Evolutionary conservation across 2,888 invertebrate species (phyloP), one percentile per base, ranked within the genome.

Genomic region (Patella caerulea): DNA sequence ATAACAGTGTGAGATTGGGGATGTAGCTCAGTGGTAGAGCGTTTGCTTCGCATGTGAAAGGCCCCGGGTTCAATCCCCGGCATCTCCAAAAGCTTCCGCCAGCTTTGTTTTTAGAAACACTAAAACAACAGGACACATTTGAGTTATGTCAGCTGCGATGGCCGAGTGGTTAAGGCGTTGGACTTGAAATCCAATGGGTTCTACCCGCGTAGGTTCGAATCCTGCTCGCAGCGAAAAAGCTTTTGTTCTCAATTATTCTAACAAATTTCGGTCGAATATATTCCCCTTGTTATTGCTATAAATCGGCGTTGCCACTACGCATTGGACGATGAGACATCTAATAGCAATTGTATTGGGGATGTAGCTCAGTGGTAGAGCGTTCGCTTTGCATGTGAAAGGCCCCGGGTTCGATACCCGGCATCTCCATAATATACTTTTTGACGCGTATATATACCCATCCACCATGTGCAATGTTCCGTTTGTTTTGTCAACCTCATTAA

Each of bases 331-430:
- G 29, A 0, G 29, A 29, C 2, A 29, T 29, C 2, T 29, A 29
- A 29, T 29, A 29, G 29, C 29, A 29, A 29, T 3, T 34, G 34
- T 34, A 12, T 56, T 71, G 72, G 72, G 72, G 72, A 72, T 72
- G 72, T 72, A 72, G 72, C 72, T 72, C 72, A 72, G 72, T 72
- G 72, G 72, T 72, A 72, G 72, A 72, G 72, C 83, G 83, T 81
- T 81, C 82, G 82, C 82, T 82, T 82, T 79, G 82, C 83, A 83
- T 83, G 83, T 83, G 81, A 83, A 81, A 83, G 83, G 83, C 83
- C 83, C 83, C 81, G 83, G 80, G 81, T 83, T 83, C 83, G 81
- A 83, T 81, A 78, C 83, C 83, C 81, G 79, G 83, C 83, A 80
- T 80, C 83, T 81, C 83, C 81, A 81, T 34, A 34, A 34, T 4